These are phyloP conservation scores for Anseranas semipalmata DNA, from an alignment of 2,113 vertebrate species.

Conservation along the genomic window DNA sequence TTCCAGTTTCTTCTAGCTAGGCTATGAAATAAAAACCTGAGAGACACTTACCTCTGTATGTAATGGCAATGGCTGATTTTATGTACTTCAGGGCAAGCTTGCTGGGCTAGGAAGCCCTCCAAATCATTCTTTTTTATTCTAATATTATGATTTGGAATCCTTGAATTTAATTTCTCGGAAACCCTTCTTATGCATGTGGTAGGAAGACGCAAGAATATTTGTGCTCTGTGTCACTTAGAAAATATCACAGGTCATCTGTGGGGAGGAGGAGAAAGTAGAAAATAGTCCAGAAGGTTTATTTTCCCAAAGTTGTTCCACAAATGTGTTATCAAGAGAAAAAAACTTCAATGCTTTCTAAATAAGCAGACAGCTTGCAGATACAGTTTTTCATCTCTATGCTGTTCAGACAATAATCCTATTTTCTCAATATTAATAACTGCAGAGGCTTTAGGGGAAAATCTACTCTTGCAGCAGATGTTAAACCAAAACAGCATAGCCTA, in stretches of 20 bases:
- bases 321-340: background rate
- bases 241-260: background rate
- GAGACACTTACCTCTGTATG: conserved; percentile 13
- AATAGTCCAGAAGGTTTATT: background rate
- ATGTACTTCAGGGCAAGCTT: conserved; percentile 28
- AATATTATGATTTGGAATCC: conserved; percentile 18
- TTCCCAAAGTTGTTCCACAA: background rate
- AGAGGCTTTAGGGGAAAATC: background rate
- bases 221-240: background rate
- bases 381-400: background rate
- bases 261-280: background rate
- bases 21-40: conserved; percentile 40
- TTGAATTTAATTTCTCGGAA: conserved; percentile 28
- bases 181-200: background rate
- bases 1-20: conserved; percentile 54
- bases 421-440: conserved; percentile 44
- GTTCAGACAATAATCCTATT: conserved; percentile 34
- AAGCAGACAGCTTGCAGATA: conserved; percentile 26
- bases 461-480: conserved; percentile 12
- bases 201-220: background rate
- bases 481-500: background rate
- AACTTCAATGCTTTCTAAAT: background rate
- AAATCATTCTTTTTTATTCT: conserved; percentile 14
- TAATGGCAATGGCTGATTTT: conserved; percentile 38
- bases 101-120: conserved; percentile 13